A percentile compares a stretch with the other conserved stretches of the same genome.
These are phyloP conservation scores for Benthosema pterotum DNA, from an alignment of 2,797 vertebrate genomes.

Conservation along the genomic window DNA sequence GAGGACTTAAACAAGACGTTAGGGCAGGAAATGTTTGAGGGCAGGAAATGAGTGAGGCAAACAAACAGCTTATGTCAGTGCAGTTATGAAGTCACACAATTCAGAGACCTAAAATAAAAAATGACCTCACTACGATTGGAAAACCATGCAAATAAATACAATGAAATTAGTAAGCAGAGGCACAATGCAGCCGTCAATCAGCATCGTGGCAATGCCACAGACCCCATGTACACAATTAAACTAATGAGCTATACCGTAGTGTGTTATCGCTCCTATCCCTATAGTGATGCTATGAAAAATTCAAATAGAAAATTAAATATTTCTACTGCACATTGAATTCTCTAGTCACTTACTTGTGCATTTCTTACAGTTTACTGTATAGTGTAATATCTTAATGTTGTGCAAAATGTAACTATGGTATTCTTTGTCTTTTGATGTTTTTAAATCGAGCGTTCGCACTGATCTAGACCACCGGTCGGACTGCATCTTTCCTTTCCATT, in stretches of 20 bases:
- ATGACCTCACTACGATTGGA: constrained; percentile 25
- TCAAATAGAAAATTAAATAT: constrained; percentile 16
- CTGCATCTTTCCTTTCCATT: not conserved
- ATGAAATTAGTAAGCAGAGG: constrained; percentile 50
- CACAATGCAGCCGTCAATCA: constrained; percentile 35
- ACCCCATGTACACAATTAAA: constrained; percentile 20
- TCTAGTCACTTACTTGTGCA: constrained; percentile 4
- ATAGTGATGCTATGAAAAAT: constrained; percentile 10
- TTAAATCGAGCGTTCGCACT: constrained; percentile 5
- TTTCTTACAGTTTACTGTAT: constrained; percentile 4
- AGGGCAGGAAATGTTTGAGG: not conserved
- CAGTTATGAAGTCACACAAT: constrained; percentile 52
- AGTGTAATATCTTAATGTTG: not conserved
- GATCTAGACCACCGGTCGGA: constrained; percentile 10
- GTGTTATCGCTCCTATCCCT: constrained; percentile 11
- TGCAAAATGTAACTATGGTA: constrained; percentile 13
- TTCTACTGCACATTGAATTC: constrained; percentile 22
- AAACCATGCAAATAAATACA: constrained; percentile 71
- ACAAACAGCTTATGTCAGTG: constrained; percentile 69
- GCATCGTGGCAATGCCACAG: constrained; percentile 10
- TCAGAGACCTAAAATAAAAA: constrained; percentile 37
- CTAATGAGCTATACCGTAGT: not conserved
- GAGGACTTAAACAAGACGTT: constrained; percentile 25
- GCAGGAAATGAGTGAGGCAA: constrained; percentile 11
- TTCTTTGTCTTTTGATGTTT: not conserved